A percentile compares a stretch with the other conserved stretches of the same genome.
phyloP scores from a whole-genome alignment of 2,888 invertebrate genomes.

The Sphaerophoria taeniata region DNA sequence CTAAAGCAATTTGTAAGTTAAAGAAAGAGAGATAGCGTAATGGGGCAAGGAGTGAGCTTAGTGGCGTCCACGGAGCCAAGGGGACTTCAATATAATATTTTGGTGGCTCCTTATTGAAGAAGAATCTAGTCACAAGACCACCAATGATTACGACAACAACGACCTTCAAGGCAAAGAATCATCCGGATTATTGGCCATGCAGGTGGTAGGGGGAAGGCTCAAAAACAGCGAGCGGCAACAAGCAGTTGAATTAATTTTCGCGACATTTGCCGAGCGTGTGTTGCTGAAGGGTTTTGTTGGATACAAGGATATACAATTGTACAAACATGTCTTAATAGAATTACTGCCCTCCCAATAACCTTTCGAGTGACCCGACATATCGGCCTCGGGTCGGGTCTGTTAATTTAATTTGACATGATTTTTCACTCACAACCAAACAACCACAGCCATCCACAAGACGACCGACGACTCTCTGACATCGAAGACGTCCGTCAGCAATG shows the following conservation, averaged over 20 bases:
- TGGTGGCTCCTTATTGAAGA: slow-evolving; percentile 1
- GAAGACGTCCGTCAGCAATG: no score
- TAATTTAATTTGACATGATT: slow-evolving; percentile 74
- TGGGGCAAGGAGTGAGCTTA: not conserved
- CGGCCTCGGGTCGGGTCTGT: slow-evolving; percentile 48
- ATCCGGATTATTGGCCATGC: slow-evolving; percentile 35
- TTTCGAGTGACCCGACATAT: slow-evolving; percentile 31
- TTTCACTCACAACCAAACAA: slow-evolving; percentile 60
- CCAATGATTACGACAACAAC: not conserved
- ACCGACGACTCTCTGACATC: not conserved
- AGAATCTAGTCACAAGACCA: slow-evolving; percentile 51
- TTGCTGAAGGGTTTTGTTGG: slow-evolving; percentile 30
- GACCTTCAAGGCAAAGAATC: not conserved
- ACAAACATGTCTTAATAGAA: slow-evolving; percentile 30
- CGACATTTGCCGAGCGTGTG: slow-evolving; percentile 53
- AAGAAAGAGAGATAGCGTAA: slow-evolving; percentile 45
- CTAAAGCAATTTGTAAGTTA: slow-evolving; percentile 65
- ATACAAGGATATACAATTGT: slow-evolving; percentile 27
- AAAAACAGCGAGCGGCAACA: slow-evolving; percentile 35
- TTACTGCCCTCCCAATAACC: slow-evolving; percentile 40
- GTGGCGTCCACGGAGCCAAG: slow-evolving; percentile 5
- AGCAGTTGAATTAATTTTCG: slow-evolving; percentile 65
- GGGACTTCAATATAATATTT: slow-evolving; percentile 21
- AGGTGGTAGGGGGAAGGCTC: not conserved
- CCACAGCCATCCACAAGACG: not conserved